Conservation (phyloP, 1,140 invertebrate genomes). For the Cydia splendana region DNA sequence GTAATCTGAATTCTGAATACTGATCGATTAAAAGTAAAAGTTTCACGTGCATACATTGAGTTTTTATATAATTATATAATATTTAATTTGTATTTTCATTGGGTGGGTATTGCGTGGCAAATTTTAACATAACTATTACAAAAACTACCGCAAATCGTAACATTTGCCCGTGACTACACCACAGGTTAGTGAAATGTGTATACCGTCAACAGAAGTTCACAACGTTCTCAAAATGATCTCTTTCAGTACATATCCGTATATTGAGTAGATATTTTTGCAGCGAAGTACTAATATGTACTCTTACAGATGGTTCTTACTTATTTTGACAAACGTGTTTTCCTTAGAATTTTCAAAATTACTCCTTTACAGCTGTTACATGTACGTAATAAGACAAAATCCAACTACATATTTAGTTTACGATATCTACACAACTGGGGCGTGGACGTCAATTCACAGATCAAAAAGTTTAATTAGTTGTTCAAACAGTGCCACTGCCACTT, state of each 20-base stretch:
- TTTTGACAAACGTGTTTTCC: too few relatives aligned
- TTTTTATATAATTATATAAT: constrained; percentile 54
- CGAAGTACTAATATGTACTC: too few relatives aligned
- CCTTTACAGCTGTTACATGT: constrained; percentile 34
- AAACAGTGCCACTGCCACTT: constrained; percentile 23
- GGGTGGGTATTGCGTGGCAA: constrained; percentile 43
- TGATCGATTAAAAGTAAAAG: constrained; percentile 75
- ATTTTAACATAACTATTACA: constrained; percentile 39
- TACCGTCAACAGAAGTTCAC: too few relatives aligned
- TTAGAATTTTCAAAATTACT: neutral
- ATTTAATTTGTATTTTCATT: constrained; percentile 45
- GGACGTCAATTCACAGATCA: constrained; percentile 30
- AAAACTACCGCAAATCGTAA: neutral
- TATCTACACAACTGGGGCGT: neutral
- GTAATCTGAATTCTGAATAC: constrained; percentile 75
- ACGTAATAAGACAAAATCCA: constrained; percentile 42
- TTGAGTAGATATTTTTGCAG: too few relatives aligned
- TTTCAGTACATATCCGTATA: too few relatives aligned
- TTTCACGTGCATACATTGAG: constrained; percentile 47
- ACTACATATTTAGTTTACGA: constrained; percentile 24
- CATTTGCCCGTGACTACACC: too few relatives aligned
- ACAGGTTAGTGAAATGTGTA: too few relatives aligned
- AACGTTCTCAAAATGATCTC: too few relatives aligned
- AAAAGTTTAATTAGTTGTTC: constrained; percentile 32
- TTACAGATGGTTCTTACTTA: too few relatives aligned